Base-by-base conservation (phyloP, 2,888 invertebrate genomes). In the Caenorhabditis panamensis region DNA sequence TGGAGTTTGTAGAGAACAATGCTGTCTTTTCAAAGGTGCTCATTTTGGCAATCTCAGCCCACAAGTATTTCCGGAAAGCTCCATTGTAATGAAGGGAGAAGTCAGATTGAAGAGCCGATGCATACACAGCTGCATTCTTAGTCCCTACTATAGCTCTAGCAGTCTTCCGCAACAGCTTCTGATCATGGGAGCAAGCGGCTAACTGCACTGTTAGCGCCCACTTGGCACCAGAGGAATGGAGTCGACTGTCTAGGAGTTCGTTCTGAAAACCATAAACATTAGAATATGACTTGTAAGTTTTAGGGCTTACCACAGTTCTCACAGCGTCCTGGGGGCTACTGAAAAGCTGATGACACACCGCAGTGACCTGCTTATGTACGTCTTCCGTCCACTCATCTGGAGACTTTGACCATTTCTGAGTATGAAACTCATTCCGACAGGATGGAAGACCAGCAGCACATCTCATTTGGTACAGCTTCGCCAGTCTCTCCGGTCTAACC, bases 401-500 rank as follows among this genome's bases (percentile, higher is more conserved):
- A 51, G 84, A 77, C 3, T 77, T 59, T 1, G 87, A 72, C 90
- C 90, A 90, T 67, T 82, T 83, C 56, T 79, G 77, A 9, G 86
- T 83, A 82, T 84, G 56, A 58, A 80, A 77, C n/a, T 87, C 85
- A 66, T 88, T 85, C 51, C 85, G 86, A 72, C 90, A 90, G 8
- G 84, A 83, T 0, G 78, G 76, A 28, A 89, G 78, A 53, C 89
- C 88, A n/a, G 86, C 86, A n/a, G 87, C 85, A 79, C 90, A 90
- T 61, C 90, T 82, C 56, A 90, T 79, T 77, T 90, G 89, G 71
- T 90, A 90, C 22, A 90, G 73, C 68, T 89, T 87, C 18, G 89
- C 78, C 1, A 90, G 77, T 64, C 86, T 47, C 66, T 75, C 89
- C 1, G 90, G 88, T 44, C 86, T 79, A 0, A 90, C 82, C 41